phyloP scores from a whole-genome alignment of 2,113 vertebrate species.

The Varanus komodoensis region DNA sequence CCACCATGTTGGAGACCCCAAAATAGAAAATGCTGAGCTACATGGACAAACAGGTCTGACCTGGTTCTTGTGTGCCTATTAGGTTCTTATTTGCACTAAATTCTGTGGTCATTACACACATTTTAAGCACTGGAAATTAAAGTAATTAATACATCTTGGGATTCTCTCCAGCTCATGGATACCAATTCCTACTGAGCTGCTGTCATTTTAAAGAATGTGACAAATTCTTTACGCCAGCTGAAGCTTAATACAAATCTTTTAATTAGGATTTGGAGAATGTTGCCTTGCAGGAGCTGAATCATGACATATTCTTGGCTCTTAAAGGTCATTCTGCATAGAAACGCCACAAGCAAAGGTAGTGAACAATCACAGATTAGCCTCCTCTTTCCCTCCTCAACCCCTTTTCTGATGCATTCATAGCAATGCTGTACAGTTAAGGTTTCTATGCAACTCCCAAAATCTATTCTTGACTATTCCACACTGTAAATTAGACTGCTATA shows the following conservation, averaged over 20 bases:
- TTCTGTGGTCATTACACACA: not conserved
- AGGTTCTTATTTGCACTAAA: not conserved
- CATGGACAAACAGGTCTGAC: not conserved
- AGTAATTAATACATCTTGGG: conserved; percentile 1
- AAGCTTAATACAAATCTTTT: conserved; percentile 30
- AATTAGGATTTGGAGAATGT: conserved; percentile 11
- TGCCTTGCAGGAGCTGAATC: conserved; percentile 3
- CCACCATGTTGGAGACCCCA: too few species aligned
- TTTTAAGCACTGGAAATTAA: not conserved
- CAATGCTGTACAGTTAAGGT: not conserved
- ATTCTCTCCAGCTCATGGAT: not conserved
- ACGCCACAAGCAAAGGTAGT: not conserved
- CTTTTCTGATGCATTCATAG: not conserved
- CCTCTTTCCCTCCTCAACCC: too few species aligned
- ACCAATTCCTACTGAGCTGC: conserved; percentile 10
- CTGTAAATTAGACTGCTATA: not conserved
- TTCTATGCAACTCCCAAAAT: not conserved
- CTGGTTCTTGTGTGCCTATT: not conserved
- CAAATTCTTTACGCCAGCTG: conserved; percentile 33
- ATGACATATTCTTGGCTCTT: conserved; percentile 30
- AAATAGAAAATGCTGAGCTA: not conserved
- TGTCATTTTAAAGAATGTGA: conserved; percentile 21
- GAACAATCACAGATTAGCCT: not conserved
- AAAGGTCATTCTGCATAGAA: conserved; percentile 31
- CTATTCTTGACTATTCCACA: not conserved